These are phyloP conservation scores for Mola mola DNA, from an alignment of 2,113 vertebrate genomes.

Conservation along the genomic window DNA sequence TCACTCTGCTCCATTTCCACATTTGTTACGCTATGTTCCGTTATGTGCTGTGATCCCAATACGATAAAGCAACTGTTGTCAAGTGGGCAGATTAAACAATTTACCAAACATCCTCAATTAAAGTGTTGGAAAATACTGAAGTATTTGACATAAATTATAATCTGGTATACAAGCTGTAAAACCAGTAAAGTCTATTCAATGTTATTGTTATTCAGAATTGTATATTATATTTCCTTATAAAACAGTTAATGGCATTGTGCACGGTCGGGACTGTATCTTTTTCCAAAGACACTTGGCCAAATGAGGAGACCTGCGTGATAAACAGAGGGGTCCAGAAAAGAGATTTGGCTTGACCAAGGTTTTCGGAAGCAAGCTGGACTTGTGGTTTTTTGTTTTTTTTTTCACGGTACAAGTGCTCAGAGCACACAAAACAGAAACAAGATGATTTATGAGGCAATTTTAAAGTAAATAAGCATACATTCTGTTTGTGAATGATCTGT, in stretches of 20 bases:
- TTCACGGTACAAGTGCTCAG: slow-evolving; percentile 28
- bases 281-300: slow-evolving; percentile 27
- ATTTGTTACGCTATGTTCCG: slow-evolving; percentile 19
- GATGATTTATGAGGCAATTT: slow-evolving; percentile 5
- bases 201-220: slow-evolving; percentile 51
- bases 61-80: slow-evolving; percentile 10
- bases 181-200: slow-evolving; percentile 25
- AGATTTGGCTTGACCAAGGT: slow-evolving; percentile 76
- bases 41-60: slow-evolving; percentile 10
- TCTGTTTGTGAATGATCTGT: slow-evolving; percentile 13
- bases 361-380: slow-evolving; percentile 97
- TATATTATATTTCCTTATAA: slow-evolving; percentile 56
- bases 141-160: slow-evolving; percentile 35
- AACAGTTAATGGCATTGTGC: slow-evolving; percentile 32
- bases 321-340: slow-evolving; percentile 25
- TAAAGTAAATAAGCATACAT: no score
- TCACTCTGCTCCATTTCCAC: slow-evolving; percentile 38
- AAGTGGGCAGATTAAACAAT: slow-evolving; percentile 5
- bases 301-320: slow-evolving; percentile 24
- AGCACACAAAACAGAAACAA: slow-evolving; percentile 28
- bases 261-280: slow-evolving; percentile 46
- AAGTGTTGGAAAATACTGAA: slow-evolving; percentile 22
- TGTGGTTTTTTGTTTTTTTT: slow-evolving; percentile 76
- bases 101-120: not conserved
- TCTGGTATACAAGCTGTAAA: slow-evolving; percentile 20